A percentile compares a stretch with the other conserved stretches of the same genome.
These are phyloP conservation scores for Botia kubotai DNA, from an alignment of 2,797 vertebrate species.

Conservation along the genomic window DNA sequence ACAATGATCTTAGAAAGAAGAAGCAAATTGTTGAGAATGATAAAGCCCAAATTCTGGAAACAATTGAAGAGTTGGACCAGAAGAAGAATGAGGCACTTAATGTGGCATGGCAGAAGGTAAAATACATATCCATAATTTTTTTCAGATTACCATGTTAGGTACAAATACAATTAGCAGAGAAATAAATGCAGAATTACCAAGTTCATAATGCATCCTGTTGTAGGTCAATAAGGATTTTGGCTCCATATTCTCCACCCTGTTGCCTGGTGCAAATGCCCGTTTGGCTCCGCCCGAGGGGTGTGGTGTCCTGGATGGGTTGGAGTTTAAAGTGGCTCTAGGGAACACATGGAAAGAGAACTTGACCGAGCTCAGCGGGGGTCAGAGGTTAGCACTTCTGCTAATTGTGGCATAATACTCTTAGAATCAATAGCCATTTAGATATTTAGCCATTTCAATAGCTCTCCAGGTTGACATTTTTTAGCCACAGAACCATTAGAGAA, in stretches of 20 bases:
- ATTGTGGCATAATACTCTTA: background rate
- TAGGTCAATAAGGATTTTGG: constrained; percentile 96
- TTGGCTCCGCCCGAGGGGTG: constrained; percentile 82
- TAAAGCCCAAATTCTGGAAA: constrained; percentile 90
- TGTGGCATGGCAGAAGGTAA: constrained; percentile 95
- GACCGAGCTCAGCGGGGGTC: constrained; percentile 95
- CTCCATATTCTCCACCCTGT: constrained; percentile 93
- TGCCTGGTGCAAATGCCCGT: constrained; percentile 90
- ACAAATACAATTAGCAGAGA: background rate
- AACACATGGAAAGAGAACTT: constrained; percentile 97
- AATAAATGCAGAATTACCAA: background rate
- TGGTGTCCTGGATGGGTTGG: constrained; percentile 84
- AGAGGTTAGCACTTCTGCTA: constrained; percentile 81
- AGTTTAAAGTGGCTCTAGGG: constrained; percentile 94
- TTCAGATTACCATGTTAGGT: background rate
- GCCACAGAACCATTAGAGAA: constrained; percentile 35
- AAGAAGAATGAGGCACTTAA: constrained; percentile 92
- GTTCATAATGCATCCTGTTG: background rate
- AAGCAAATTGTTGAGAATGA: constrained; percentile 95
- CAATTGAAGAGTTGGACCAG: constrained; percentile 91
- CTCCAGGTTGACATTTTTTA: constrained; percentile 5
- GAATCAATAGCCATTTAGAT: constrained; percentile 29
- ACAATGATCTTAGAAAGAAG: constrained; percentile 94
- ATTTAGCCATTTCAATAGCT: constrained; percentile 11
- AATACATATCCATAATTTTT: background rate